Percentiles rank a stretch among this genome's conserved stretches.
Evolutionary conservation across 2,797 vertebrate genomes (phyloP).

Genomic region (Gymnoscopelus microlampas): DNA sequence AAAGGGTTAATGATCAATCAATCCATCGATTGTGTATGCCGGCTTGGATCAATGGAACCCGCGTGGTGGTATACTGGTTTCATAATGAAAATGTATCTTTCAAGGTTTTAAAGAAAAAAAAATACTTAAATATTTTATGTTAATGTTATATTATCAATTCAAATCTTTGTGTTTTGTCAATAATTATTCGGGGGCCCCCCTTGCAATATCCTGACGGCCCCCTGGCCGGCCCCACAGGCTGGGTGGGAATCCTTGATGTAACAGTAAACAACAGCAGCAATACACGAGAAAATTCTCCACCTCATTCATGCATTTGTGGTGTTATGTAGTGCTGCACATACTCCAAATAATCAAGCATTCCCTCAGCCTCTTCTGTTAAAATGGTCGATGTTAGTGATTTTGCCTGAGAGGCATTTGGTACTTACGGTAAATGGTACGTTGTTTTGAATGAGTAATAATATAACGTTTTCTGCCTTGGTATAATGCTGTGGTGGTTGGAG

Average conservation of each 20-base stretch:
- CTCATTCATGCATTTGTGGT: constrained; percentile 48
- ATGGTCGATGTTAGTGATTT: constrained; percentile 55
- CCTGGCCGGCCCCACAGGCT: too few species aligned
- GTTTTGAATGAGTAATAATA: constrained; percentile 49
- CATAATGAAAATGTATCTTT: too few species aligned
- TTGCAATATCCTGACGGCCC: too few species aligned
- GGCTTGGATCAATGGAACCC: too few species aligned
- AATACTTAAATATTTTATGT: too few species aligned
- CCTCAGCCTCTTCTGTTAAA: constrained; percentile 67
- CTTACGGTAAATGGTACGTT: constrained; percentile 47
- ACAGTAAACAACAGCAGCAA: constrained; percentile 71
- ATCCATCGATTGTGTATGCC: too few species aligned
- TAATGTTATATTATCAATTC: too few species aligned
- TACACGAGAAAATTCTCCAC: constrained; percentile 55
- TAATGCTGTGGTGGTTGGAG: constrained; percentile 39
- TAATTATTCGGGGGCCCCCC: too few species aligned
- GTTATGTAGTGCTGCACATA: constrained; percentile 46
- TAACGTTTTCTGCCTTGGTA: constrained; percentile 44
- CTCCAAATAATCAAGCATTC: constrained; percentile 59
- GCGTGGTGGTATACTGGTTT: too few species aligned
- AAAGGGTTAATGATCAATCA: too few species aligned
- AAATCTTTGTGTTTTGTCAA: too few species aligned
- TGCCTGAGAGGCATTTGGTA: constrained; percentile 57
- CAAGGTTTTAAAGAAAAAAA: too few species aligned
- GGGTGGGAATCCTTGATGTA: constrained; percentile 23